Base-by-base conservation (phyloP, 2,888 invertebrate genomes). In the Lepidocyrtinus sp. region DNA sequence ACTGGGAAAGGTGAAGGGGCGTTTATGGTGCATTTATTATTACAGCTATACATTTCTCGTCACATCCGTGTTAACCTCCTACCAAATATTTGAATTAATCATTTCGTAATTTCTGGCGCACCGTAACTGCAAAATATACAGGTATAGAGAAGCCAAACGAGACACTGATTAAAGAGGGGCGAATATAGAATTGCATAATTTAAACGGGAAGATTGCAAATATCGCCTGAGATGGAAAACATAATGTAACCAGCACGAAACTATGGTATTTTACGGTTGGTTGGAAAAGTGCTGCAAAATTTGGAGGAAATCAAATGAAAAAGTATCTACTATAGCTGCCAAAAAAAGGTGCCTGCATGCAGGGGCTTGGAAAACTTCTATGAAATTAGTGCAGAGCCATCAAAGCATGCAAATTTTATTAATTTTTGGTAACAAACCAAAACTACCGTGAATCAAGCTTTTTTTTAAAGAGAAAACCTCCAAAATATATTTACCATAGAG, bases 31-130 rank as follows among this genome's bases (percentile, higher is more conserved):
- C 55, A 55, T 55, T 55, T n/a, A 55, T 55, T 55, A 55, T 12
- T 55, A 55, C 55, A 5, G 12, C 7, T 9, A 5, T 36, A 36
- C 36, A 36, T 36, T 36, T n/a, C 17, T 55, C 55, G 2, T 7
- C 55, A 5, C 15, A 55, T 55, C 55, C 55, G 17, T 55, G 7
- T 55, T 9, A 5, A 55, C 5, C 55, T 9, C 55, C 55, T 55
- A 55, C 55, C 17, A n/a, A 55, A 55, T 55, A 55, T 55, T 55
- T 55, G 55, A 55, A 55, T 55, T 55, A 55, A 55, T 55, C 55
- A 55, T 55, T 55, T 55, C 17, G 55, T 55, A 55, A 55, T 55
- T 55, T 55, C 17, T n/a, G 5, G 5, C 12, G 12, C n/a, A 36
- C 36, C 5, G 36, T 36, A 36, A 12, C 36, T 36, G 36, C 36